Evolutionary conservation across 23 tunicate genomes (phyloP), one percentile per base, ranked within the genome.

Genomic region (Halocynthia aurantium): DNA sequence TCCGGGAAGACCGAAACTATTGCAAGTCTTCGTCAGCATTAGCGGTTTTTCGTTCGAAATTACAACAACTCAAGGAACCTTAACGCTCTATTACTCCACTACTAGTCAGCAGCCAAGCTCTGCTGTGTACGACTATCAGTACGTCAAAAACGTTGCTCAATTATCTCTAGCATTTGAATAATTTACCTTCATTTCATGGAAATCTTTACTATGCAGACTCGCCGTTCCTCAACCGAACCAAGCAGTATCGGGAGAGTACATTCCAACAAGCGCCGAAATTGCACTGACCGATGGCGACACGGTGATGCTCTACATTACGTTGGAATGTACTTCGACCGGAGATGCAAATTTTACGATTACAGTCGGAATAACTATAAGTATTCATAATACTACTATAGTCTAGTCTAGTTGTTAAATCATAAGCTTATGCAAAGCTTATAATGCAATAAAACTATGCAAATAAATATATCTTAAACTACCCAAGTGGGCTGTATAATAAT

Each of bases 51-150:
- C 62, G 10, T 70, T 80, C 13, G 67, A 70, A 7, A 8, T 85
- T 50, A 62, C 72, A 20, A 74, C 90, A 49, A 68, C 90, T 8
- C 51, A 64, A 12, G 90, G 90, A 54, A 63, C 81, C n/a, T 80
- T 73, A 8, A 44, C 60, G 6, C 17, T 22, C 63, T 85, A 81
- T 67, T 85, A 61, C 50, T 85, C 90, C 0, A 73, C 80, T 10
- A 72, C 84, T 11, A 54, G 54, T 20, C 51, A 51, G n/a, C 58
- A 60, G 7, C 90, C 90, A 40, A 79, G 74, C 10, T 44, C 69
- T 49, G 84, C 83, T 5, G 66, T 61, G 10, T 61, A 85, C 68
- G 84, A 71, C 52, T 81, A 67, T 61, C 13, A 18, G 85, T 81
- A 71, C 54, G 76, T 58, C n/a, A 58, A 13, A 13, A n/a, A 58